Conservation (phyloP, 2,797 vertebrate genomes). For the Lepidocolaptes lacrymiger region DNA sequence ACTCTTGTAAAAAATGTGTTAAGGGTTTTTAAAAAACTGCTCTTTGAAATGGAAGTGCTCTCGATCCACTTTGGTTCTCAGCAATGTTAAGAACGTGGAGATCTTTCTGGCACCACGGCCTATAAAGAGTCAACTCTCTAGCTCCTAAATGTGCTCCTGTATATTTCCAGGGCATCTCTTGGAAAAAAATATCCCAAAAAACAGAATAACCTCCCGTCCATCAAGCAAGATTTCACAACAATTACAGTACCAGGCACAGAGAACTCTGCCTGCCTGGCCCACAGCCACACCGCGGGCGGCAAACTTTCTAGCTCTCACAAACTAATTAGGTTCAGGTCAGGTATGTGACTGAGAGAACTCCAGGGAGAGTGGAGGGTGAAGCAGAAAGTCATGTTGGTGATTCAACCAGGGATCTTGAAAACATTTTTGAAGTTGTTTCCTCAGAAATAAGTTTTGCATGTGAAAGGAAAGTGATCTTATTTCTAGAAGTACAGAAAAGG, state of each 20-base stretch:
- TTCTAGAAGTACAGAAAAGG: not conserved
- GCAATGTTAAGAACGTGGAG: not conserved
- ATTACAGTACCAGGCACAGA: constrained; percentile 65
- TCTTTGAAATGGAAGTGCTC: not conserved
- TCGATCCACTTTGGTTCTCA: not conserved
- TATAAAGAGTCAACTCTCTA: not conserved
- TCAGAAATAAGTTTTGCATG: not conserved
- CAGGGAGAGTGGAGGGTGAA: constrained; percentile 3
- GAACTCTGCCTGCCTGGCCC: constrained; percentile 60
- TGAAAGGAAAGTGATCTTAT: not conserved
- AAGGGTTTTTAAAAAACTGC: accelerated
- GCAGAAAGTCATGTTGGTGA: constrained; percentile 13
- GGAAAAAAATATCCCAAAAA: not conserved
- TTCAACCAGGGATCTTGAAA: constrained; percentile 30
- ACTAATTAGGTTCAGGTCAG: constrained; percentile 57
- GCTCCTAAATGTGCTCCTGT: not conserved
- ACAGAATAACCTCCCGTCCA: constrained; percentile 34
- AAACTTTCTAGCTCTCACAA: constrained; percentile 39
- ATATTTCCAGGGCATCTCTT: constrained; percentile 19
- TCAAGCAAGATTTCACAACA: constrained; percentile 58
- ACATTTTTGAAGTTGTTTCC: not conserved
- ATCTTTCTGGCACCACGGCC: not conserved
- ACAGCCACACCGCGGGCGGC: constrained; percentile 25
- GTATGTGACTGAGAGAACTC: constrained; percentile 35
- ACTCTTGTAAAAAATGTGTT: not conserved